Percentiles rank a stretch among this genome's conserved stretches.
Conservation (phyloP, 2,888 invertebrate genomes). For the Macrophya annulata region DNA sequence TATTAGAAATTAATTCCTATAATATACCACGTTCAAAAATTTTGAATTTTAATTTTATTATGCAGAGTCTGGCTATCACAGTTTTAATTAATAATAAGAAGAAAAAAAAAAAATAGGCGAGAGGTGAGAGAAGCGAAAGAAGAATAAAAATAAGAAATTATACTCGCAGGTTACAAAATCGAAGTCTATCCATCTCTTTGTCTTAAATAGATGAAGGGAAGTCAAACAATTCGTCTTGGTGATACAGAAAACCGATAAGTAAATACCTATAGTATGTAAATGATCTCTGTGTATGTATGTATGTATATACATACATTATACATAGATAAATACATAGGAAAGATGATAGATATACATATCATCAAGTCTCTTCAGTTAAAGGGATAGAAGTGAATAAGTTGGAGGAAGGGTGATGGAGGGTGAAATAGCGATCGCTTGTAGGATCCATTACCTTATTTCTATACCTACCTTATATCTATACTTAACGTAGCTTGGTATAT, state of each 20-base stretch:
- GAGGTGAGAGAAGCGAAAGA: too few relatives aligned
- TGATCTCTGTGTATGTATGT: too few relatives aligned
- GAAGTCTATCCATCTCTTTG: neutral
- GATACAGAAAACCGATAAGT: neutral
- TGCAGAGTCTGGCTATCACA: too few relatives aligned
- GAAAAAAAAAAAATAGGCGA: neutral
- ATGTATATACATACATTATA: neutral
- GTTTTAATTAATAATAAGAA: neutral
- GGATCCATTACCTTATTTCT: neutral
- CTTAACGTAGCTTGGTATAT: too few relatives aligned
- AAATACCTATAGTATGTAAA: neutral
- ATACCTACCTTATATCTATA: neutral
- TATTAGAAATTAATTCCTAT: too few relatives aligned
- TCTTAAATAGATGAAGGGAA: slow-evolving; percentile 5
- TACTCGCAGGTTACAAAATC: neutral
- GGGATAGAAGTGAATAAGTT: neutral
- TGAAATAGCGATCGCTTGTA: slow-evolving; percentile 8
- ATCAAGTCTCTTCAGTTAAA: neutral
- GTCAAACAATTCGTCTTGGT: slow-evolving; percentile 8
- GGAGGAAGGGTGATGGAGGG: neutral
- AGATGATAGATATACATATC: slow-evolving; percentile 1
- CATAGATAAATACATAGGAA: neutral
- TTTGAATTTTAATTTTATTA: too few relatives aligned
- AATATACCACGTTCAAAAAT: too few relatives aligned
- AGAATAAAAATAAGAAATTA: neutral